Conservation (phyloP, 30 jellyfish, hydroid and myxozoan species). For the Aurelia aurita complex sp. Pacific region DNA sequence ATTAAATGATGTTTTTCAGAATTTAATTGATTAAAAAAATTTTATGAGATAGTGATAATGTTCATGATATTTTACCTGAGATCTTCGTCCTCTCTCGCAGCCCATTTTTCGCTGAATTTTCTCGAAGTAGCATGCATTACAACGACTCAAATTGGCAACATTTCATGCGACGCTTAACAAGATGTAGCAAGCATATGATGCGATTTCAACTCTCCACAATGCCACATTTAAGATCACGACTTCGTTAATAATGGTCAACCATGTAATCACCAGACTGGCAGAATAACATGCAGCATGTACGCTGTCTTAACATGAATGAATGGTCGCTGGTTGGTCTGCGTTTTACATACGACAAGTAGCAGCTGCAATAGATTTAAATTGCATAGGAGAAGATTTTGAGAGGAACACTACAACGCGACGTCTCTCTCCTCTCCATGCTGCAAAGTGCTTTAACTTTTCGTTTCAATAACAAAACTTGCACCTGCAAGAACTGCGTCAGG, state of each 20-base stretch:
- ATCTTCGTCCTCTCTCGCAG: slow-evolving; percentile 50
- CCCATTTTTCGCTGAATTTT: slow-evolving; percentile 50
- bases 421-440: no score
- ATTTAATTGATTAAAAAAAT: no score
- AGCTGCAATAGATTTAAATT: slow-evolving; percentile 25
- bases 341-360: slow-evolving; percentile 10
- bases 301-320: background rate
- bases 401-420: no score
- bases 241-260: slow-evolving; percentile 8
- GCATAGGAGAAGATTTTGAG: no score
- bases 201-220: background rate
- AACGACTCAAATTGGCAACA: background rate
- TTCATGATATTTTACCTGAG: slow-evolving; percentile 2
- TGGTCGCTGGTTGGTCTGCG: slow-evolving; percentile 18
- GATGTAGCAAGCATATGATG: background rate
- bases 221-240: slow-evolving; percentile 6
- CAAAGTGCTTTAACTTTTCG: background rate
- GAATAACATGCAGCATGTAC: slow-evolving; percentile 1
- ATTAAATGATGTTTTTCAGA: no score
- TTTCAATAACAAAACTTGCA: slow-evolving; percentile 15
- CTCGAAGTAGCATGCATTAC: slow-evolving; percentile 48
- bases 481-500: slow-evolving; percentile 21
- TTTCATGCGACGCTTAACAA: background rate
- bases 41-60: no score
- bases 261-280: slow-evolving; percentile 19